phyloP scores from a whole-genome alignment of 53 echinoderm and acorn worm genomes.

The Crossaster papposus region DNA sequence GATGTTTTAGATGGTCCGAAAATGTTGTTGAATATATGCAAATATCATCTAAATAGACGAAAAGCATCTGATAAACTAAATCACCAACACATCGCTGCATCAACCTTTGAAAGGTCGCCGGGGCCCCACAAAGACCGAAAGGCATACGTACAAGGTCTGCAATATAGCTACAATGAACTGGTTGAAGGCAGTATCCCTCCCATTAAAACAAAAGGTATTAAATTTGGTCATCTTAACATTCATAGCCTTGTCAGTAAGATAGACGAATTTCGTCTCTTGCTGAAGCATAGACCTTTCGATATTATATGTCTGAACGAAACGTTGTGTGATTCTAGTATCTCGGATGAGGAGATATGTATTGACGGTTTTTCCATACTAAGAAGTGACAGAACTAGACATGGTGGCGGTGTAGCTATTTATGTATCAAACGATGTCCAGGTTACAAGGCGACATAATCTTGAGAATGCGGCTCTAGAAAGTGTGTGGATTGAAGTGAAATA shows the following conservation, averaged over 20 bases:
- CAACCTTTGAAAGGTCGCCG: too few species aligned
- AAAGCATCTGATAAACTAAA: too few species aligned
- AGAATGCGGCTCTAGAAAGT: conserved; percentile 12
- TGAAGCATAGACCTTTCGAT: conserved; percentile 14
- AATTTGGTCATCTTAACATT: conserved; percentile 11
- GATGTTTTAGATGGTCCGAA: too few species aligned
- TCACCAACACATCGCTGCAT: too few species aligned
- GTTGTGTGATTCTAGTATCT: conserved; percentile 44
- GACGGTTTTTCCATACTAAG: conserved; percentile 30
- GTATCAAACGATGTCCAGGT: conserved; percentile 21
- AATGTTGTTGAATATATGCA: too few species aligned
- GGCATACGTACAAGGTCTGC: too few species aligned
- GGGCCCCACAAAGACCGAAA: too few species aligned
- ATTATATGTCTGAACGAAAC: conserved; percentile 50
- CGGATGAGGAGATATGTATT: conserved; percentile 42
- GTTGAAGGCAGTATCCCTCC: too few species aligned
- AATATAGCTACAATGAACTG: too few species aligned
- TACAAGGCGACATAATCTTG: conserved; percentile 15
- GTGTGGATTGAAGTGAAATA: conserved; percentile 32
- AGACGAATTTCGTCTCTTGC: neutral
- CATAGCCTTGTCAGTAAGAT: conserved; percentile 15
- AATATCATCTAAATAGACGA: too few species aligned
- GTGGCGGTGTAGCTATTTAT: conserved; percentile 53
- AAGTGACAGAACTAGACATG: conserved; percentile 42
- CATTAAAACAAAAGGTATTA: conserved; percentile 6